Conservation (phyloP, 92 coral and sea anemone species). For the Epizoanthus fatuus region DNA sequence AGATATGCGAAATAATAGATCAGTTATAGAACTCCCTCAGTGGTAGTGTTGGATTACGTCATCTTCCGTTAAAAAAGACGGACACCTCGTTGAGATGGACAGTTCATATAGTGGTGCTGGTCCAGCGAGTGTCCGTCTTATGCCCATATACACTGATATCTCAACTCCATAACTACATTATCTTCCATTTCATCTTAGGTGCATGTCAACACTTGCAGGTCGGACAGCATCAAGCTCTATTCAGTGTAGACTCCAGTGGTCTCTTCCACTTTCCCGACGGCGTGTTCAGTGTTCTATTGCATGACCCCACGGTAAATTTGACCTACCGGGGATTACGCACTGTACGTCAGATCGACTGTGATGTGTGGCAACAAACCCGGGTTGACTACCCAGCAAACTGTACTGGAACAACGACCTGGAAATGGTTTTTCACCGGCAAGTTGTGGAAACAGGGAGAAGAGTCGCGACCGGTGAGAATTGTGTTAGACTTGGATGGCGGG, state of each 20-base stretch:
- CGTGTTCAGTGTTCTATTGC: slow-evolving; percentile 21
- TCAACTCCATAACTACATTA: too few species aligned
- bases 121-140: too few species aligned
- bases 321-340: slow-evolving; percentile 42
- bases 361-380: slow-evolving; percentile 49
- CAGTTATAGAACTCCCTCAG: too few species aligned
- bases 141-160: too few species aligned
- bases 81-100: too few species aligned
- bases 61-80: too few species aligned
- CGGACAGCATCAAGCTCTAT: not conserved
- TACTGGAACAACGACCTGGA: slow-evolving; percentile 21
- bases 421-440: slow-evolving; percentile 48
- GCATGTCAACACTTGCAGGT: not conserved
- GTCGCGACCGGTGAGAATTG: not conserved
- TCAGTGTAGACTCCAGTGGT: not conserved
- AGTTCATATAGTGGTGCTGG: too few species aligned
- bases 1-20: too few species aligned
- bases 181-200: too few species aligned
- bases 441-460: slow-evolving; percentile 27
- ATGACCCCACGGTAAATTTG: slow-evolving; percentile 35
- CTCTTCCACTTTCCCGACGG: slow-evolving; percentile 38
- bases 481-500: too few species aligned
- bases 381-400: slow-evolving; percentile 28
- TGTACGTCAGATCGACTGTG: slow-evolving; percentile 42
- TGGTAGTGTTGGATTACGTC: too few species aligned